These are phyloP conservation scores for Ochlodes sylvanus DNA, from an alignment of 2,888 invertebrate species.

Conservation along the genomic window DNA sequence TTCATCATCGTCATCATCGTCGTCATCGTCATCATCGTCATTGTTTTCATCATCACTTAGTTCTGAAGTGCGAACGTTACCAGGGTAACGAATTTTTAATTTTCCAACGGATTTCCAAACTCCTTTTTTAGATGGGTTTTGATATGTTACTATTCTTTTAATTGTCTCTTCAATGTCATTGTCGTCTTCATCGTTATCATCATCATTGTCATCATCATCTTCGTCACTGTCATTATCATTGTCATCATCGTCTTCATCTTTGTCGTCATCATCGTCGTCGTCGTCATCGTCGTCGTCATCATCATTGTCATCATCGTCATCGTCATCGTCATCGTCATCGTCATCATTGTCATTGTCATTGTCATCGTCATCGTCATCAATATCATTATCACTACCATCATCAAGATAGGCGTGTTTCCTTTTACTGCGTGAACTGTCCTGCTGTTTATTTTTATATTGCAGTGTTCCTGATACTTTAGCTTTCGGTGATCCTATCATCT, in stretches of 20 bases:
- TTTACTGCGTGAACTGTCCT: conserved; percentile 38
- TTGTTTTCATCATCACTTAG: conserved; percentile 74
- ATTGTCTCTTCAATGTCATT: conserved; percentile 52
- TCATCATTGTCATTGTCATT: conserved; percentile 65
- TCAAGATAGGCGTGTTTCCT: conserved; percentile 56
- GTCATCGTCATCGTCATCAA: conserved; percentile 72
- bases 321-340: conserved; percentile 75
- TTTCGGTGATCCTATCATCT: conserved; percentile 69
- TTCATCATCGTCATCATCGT: conserved; percentile 61
- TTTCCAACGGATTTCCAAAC: conserved; percentile 56
- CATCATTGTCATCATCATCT: conserved; percentile 66
- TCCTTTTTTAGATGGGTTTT: conserved; percentile 50
- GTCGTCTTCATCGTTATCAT: conserved; percentile 58
- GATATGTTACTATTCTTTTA: conserved; percentile 50
- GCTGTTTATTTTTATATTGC: conserved; percentile 46
- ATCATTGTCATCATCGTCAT: conserved; percentile 70
- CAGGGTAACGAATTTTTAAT: conserved; percentile 55
- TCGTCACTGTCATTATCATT: conserved; percentile 80
- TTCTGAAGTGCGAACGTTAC: conserved; percentile 65
- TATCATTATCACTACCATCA: conserved; percentile 65
- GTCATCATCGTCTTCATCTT: conserved; percentile 69
- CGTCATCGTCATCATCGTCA: conserved; percentile 59
- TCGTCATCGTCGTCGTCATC: conserved; percentile 61
- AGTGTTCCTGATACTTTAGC: conserved; percentile 55
- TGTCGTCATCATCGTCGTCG: conserved; percentile 72